Percentiles rank a stretch among this genome's conserved stretches.
Conservation (phyloP, 2,888 invertebrate species). For the Agriotes lineatus region DNA sequence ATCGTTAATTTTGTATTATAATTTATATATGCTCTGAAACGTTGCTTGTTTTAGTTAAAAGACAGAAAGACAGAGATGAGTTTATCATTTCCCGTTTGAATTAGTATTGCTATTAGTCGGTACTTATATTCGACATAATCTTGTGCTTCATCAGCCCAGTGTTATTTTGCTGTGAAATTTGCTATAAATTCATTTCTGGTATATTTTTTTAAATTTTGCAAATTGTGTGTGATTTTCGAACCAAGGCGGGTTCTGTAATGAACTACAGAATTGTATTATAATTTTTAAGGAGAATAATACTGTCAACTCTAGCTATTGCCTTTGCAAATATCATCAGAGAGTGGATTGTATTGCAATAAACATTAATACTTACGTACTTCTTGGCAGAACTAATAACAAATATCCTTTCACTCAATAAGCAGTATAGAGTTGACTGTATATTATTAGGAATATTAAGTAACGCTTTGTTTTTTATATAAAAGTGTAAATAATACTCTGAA, state of each 20-base stretch:
- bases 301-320: too few relatives aligned
- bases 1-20: conserved; percentile 17
- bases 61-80: conserved; percentile 5
- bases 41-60: background rate
- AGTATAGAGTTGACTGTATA: too few relatives aligned
- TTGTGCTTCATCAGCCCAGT: conserved; percentile 2
- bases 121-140: conserved; percentile 1
- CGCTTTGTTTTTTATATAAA: too few relatives aligned
- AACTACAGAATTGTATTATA: background rate
- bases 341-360: too few relatives aligned
- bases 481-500: too few relatives aligned
- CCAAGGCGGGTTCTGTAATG: conserved; percentile 13
- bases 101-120: background rate
- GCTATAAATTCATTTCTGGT: conserved; percentile 8
- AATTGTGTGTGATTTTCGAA: conserved; percentile 8
- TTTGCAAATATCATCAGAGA: too few relatives aligned
- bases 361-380: too few relatives aligned
- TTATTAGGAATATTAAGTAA: too few relatives aligned
- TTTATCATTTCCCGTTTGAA: conserved; percentile 7
- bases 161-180: background rate
- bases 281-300: too few relatives aligned
- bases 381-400: too few relatives aligned
- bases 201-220: background rate
- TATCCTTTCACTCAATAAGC: too few relatives aligned
- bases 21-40: conserved; percentile 8